Evolutionary conservation across 2,888 invertebrate species (phyloP), one percentile per base, ranked within the genome.

Genomic region (Formica aserva): DNA sequence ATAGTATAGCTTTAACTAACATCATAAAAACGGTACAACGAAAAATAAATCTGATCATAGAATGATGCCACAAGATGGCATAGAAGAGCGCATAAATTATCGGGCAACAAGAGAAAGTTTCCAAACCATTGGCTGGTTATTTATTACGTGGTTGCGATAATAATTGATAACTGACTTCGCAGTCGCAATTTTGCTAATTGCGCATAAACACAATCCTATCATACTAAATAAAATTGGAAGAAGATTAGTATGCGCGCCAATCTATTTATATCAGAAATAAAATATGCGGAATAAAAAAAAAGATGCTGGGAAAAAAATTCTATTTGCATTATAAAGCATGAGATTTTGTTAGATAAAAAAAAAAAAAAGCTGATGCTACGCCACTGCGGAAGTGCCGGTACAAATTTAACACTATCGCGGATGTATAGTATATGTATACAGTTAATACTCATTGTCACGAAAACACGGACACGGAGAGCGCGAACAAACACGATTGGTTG

Each of bases 391-490:
- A 52, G 48, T 67, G 57, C 9, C 77, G 9, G 29, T 65, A 75
- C 26, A 32, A 82, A 83, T 82, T 83, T 76, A 75, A 77, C 85
- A 22, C 57, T 84, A 76, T 85, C 41, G 63, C 75, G 86, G 81
- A 75, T 77, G 80, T 87, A 48, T 78, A 18, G 55, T 60, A 18
- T 71, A 82, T 74, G 71, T 85, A 83, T 85, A 88, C 85, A 83
- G 89, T 89, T 89, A 89, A 90, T 88, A 85, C 77, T 86, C 83
- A 89, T 89, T 88, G 87, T 88, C 82, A 86, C 69, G 83, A 85
- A 81, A 75, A 80, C 80, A 76, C 86, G 80, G 82, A 67, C 75
- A 77, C 55, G 80, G 52, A 52, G 52, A 52, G 84, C 75, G 76
- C 82, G 85, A 83, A 22, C 78, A 83, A 72, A 77, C 74, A 84